phyloP scores from a whole-genome alignment of 1,140 invertebrate genomes.

The Brachystomella parvula region DNA sequence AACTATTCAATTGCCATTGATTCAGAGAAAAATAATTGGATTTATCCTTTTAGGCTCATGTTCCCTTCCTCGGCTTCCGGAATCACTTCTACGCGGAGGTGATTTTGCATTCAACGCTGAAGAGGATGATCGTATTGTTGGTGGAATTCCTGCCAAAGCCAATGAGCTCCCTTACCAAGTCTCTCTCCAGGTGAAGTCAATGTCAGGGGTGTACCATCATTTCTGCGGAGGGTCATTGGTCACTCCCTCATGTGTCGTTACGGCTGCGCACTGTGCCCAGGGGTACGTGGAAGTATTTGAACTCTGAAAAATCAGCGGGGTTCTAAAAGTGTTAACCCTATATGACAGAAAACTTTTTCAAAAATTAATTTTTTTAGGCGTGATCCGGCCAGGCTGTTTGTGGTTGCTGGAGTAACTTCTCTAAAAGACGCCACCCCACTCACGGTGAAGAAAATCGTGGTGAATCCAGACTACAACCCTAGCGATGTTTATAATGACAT shows the following conservation, averaged over 20 bases:
- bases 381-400: neutral
- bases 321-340: neutral
- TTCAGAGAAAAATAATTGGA: neutral
- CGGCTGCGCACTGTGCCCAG: slow-evolving; percentile 18
- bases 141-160: neutral
- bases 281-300: neutral
- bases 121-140: slow-evolving; percentile 22
- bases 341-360: neutral
- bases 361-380: too few relatives aligned
- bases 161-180: slow-evolving; percentile 20
- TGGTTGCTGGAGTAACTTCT: neutral
- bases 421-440: neutral
- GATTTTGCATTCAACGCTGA: neutral
- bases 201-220: neutral
- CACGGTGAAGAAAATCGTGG: neutral
- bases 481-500: neutral
- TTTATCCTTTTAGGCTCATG: neutral
- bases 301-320: neutral
- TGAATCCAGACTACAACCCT: neutral
- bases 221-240: slow-evolving; percentile 23
- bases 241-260: neutral
- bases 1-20: too few relatives aligned
- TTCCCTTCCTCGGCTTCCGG: slow-evolving; percentile 11
- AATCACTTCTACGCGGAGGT: neutral
- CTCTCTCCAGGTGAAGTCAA: slow-evolving; percentile 17